A percentile compares a stretch with the other conserved stretches of the same genome.
Evolutionary conservation across 2,797 vertebrate species (phyloP).

Genomic region (Avahi laniger): DNA sequence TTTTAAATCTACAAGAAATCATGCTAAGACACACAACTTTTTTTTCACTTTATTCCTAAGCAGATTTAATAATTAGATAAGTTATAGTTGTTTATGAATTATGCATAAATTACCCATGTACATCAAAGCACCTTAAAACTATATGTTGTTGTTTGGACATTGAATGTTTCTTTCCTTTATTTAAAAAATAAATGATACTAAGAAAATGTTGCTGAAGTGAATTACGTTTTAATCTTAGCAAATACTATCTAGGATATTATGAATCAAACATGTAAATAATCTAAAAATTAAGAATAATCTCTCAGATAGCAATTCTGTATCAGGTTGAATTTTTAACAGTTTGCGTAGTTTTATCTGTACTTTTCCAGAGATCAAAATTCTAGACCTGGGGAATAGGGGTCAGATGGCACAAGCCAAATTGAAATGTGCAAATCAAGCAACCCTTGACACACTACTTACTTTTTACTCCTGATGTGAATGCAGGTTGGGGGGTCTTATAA

Average conservation of each 20-base stretch:
- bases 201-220: neutral
- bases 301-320: neutral
- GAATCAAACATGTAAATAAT: neutral
- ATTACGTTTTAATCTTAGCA: neutral
- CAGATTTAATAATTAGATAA: conserved; percentile 28
- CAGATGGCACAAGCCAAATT: neutral
- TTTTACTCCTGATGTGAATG: neutral
- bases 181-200: conserved; percentile 8
- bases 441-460: neutral
- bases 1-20: conserved; percentile 11
- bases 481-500: neutral
- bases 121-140: neutral
- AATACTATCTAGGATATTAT: neutral
- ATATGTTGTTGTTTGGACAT: neutral
- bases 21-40: neutral
- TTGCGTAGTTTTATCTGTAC: neutral
- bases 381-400: neutral
- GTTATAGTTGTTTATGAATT: conserved; percentile 19
- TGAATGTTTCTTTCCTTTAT: neutral
- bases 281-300: neutral
- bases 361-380: conserved; percentile 14
- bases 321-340: neutral
- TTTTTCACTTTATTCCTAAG: neutral
- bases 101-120: neutral
- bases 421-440: conserved; percentile 3